Conservation (phyloP, 2,888 invertebrate species). For the Melitaea athalia region DNA sequence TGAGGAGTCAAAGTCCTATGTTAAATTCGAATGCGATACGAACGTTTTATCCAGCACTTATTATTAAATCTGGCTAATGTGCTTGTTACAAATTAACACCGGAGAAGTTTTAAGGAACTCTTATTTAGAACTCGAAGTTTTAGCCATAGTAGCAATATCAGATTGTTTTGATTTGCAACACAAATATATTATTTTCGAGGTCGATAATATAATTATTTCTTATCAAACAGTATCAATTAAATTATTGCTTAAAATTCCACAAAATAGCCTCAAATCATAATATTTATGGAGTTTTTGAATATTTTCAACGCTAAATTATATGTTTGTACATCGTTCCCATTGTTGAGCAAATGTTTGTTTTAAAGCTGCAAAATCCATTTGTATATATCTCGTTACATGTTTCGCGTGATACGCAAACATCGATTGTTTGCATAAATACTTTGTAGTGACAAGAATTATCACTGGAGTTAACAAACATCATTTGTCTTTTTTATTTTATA, state of each 20-base stretch:
- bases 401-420: constrained; percentile 22
- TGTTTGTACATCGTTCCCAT: neutral
- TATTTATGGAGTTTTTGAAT: neutral
- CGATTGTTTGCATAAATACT: constrained; percentile 22
- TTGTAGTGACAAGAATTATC: constrained; percentile 23
- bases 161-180: neutral
- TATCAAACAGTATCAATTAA: neutral
- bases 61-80: constrained; percentile 30
- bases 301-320: neutral
- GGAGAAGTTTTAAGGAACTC: constrained; percentile 14
- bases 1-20: constrained; percentile 18
- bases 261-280: neutral
- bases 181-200: neutral
- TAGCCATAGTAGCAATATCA: neutral
- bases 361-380: constrained; percentile 14
- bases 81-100: constrained; percentile 18
- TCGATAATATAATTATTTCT: no score
- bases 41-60: constrained; percentile 23
- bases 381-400: constrained; percentile 12
- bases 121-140: constrained; percentile 9
- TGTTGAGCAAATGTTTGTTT: constrained; percentile 10
- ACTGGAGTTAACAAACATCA: constrained; percentile 12
- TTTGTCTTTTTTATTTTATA: neutral
- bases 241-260: no score
- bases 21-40: neutral